Conservation (phyloP, 2,113 vertebrate species). For the Beaufortia kweichowensis region DNA sequence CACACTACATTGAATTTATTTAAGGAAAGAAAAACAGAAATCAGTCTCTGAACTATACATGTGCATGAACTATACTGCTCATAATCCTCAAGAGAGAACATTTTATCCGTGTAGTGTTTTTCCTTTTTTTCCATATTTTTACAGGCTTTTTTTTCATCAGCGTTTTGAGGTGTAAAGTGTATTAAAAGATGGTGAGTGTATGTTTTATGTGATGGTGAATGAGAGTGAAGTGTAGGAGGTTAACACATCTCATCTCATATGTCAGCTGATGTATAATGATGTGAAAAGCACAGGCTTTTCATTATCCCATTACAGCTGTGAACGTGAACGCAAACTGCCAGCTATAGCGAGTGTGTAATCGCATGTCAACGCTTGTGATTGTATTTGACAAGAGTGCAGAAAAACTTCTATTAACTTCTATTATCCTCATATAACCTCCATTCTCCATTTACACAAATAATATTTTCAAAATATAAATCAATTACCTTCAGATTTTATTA, state of each 20-base stretch:
- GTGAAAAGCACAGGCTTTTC: conserved; percentile 4
- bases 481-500: background rate
- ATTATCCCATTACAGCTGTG: conserved; percentile 28
- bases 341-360: background rate
- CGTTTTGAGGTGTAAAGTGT: background rate
- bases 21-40: too few species aligned
- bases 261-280: conserved; percentile 1
- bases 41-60: too few species aligned
- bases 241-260: conserved; percentile 3
- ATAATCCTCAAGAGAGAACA: too few species aligned
- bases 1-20: too few species aligned
- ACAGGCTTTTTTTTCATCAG: background rate
- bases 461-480: conserved; percentile 8
- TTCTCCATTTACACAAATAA: background rate
- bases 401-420: background rate
- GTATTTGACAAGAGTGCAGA: background rate
- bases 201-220: too few species aligned
- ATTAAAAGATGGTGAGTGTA: background rate
- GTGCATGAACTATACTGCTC: too few species aligned
- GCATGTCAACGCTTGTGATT: conserved; percentile 24
- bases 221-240: background rate
- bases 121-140: too few species aligned
- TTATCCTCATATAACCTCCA: background rate
- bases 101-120: background rate
- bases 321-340: conserved; percentile 16